A percentile compares a stretch with the other conserved stretches of the same genome.
phyloP scores from a whole-genome alignment of 2,113 vertebrate species.

The Leptobrachium leishanense region DNA sequence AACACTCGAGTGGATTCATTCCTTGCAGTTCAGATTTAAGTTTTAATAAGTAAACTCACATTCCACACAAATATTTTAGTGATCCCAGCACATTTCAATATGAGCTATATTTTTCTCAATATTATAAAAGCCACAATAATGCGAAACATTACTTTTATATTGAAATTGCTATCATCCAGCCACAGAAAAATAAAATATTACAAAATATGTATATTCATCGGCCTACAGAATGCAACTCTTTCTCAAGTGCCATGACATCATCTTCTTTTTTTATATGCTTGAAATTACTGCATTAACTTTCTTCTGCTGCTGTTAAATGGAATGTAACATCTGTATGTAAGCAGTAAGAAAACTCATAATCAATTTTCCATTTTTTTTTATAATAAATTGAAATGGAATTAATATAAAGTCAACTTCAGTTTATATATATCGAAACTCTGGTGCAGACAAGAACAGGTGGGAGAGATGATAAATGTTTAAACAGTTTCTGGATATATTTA shows the following conservation, averaged over 20 bases:
- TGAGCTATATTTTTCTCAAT: neutral
- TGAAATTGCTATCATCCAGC: constrained; percentile 32
- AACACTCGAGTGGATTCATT: neutral
- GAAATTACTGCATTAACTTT: constrained; percentile 44
- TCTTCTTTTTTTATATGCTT: constrained; percentile 42
- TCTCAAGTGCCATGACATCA: constrained; percentile 37
- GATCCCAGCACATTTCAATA: neutral
- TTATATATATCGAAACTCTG: constrained; percentile 2
- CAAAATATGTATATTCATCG: constrained; percentile 21
- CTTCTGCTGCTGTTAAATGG: constrained; percentile 36
- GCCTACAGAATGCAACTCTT: constrained; percentile 7
- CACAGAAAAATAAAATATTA: constrained; percentile 22
- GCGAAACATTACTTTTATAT: constrained; percentile 19
- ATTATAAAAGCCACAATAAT: neutral
- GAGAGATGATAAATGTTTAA: constrained; percentile 28
- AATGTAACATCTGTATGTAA: constrained; percentile 47
- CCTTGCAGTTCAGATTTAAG: neutral
- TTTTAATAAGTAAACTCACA: neutral
- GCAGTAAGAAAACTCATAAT: constrained; percentile 42
- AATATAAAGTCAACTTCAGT: constrained; percentile 20
- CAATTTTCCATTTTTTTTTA: constrained; percentile 41
- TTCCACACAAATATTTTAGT: neutral
- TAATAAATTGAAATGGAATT: constrained; percentile 35
- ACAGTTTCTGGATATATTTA: constrained; percentile 6
- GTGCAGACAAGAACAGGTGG: constrained; percentile 11